Conservation (phyloP, 92 coral and sea anemone genomes). For the Virgularia gustaviana region DNA sequence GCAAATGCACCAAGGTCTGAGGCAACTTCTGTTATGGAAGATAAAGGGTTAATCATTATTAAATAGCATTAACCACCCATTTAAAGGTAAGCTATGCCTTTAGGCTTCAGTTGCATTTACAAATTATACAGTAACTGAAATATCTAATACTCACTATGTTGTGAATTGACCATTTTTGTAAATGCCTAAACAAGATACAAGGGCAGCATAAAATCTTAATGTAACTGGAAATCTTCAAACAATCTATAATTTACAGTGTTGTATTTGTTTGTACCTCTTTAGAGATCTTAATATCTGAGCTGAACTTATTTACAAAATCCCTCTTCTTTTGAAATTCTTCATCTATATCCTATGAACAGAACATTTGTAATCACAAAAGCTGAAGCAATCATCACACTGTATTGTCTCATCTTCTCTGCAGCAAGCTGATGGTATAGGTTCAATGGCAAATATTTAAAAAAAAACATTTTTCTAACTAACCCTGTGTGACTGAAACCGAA, state of each 20-base stretch:
- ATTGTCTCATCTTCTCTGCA: too few species aligned
- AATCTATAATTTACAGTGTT: neutral
- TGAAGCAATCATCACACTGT: too few species aligned
- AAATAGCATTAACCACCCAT: slow-evolving; percentile 69
- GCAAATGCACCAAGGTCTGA: slow-evolving; percentile 24
- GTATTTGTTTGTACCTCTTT: slow-evolving; percentile 49
- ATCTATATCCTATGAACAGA: slow-evolving; percentile 91
- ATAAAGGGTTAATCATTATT: too few species aligned
- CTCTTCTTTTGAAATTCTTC: slow-evolving; percentile 88
- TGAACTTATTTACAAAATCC: slow-evolving; percentile 73
- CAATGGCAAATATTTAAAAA: neutral
- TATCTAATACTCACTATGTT: slow-evolving; percentile 66
- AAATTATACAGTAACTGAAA: neutral
- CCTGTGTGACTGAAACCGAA: slow-evolving; percentile 76
- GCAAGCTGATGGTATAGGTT: too few species aligned
- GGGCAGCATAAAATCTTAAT: neutral
- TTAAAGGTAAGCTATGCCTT: neutral
- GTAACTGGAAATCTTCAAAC: neutral
- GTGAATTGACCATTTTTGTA: slow-evolving; percentile 67
- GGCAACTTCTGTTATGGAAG: slow-evolving; percentile 30
- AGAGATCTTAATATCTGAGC: slow-evolving; percentile 62
- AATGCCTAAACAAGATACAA: slow-evolving; percentile 54
- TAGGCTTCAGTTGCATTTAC: neutral
- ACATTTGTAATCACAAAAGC: too few species aligned
- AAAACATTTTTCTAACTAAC: slow-evolving; percentile 46